Base-by-base conservation (phyloP, 2,888 invertebrate species). In the Eupsilia transversa region DNA sequence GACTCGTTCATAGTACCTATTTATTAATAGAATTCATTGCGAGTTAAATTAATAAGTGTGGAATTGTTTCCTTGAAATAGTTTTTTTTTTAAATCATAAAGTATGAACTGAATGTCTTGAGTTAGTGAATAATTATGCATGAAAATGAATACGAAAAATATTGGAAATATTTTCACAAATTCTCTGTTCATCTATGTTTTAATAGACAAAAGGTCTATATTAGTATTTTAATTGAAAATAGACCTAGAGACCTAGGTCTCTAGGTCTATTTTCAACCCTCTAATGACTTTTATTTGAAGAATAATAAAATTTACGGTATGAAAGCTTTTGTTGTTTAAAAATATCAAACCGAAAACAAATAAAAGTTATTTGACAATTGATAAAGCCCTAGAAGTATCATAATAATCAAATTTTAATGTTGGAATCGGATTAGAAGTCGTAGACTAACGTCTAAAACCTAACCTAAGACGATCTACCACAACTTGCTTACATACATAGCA, bases 1-100 rank as follows among this genome's bases (percentile, higher is more conserved):
- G 30, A 41, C 20, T 63, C 20, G 49, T 59, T 72, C 56, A 52
- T 20, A 49, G 3, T 56, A n/a, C n/a, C n/a, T n/a, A 33, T 61
- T 43, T 41, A 33, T 12, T 33, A 14, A 27, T 6, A 46, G 27
- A 72, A 38, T 41, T 57, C n/a, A 38, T 59, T 17, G 4, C 3
- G 38, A 41, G n/a, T 17, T 1, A 27, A 67, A 59, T 30, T 30
- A 59, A 30, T 27, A 14, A 17, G 14, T 17, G 14, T 54, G 12
- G n/a, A 30, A 23, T 61, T 33, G 30, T 54, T 27, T 33, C 20
- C 2, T 7, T 23, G 0, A 52, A 17, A 38, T 54, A 14, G n/a
- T n/a, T n/a, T n/a, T 38, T 52, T 70, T 30, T n/a, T 38, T 0
- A 65, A 68, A 67, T 20, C 41, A 43, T 9, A 27, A 14, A 20